Evolutionary conservation across 2,888 invertebrate species (phyloP), one percentile per base, ranked within the genome.

Genomic region (Ectemnius cavifrons): DNA sequence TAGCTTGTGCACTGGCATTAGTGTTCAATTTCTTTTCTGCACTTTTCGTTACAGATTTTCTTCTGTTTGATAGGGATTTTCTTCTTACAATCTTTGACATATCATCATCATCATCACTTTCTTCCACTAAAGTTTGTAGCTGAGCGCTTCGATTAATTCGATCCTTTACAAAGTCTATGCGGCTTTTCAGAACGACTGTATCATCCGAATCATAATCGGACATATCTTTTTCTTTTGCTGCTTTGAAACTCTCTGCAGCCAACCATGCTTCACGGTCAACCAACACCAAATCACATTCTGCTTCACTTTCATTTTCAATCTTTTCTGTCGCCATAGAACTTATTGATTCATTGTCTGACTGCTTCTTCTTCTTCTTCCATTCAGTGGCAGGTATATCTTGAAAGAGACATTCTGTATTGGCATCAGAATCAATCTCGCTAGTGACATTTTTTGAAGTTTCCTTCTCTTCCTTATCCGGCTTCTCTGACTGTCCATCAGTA

Each of bases 381-480:
- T 89, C 85, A 0, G 85, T 83, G 13, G 83, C 86, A 2, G 85
- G 67, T 63, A 88, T 84, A 58, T 89, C 86, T 77, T 86, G 81
- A 67, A 89, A 88, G 16, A 86, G 66, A 52, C 63, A 59, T 37
- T 60, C 78, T 2, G 72, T 56, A 67, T 74, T 73, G 16, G 28
- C 49, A 6, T 85, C 80, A 2, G 67, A 73, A 27, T 82, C 81
- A 18, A 76, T 78, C 8, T 80, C 82, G 4, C 59, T 47, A 5
- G 47, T 27, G 52, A 52, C 20, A 65, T 73, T 69, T 61, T 71
- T 61, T 27, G 71, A 23, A 13, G 6, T 63, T 8, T 13, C 47
- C 18, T 8, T 11, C 23, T 18, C 8, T 45, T 46, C 14, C 37
- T 16, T n/a, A 8, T 16, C 65, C n/a, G 14, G 11, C 28, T 45